phyloP scores from a whole-genome alignment of 2,797 vertebrate species.

The Bothrops alternatus region DNA sequence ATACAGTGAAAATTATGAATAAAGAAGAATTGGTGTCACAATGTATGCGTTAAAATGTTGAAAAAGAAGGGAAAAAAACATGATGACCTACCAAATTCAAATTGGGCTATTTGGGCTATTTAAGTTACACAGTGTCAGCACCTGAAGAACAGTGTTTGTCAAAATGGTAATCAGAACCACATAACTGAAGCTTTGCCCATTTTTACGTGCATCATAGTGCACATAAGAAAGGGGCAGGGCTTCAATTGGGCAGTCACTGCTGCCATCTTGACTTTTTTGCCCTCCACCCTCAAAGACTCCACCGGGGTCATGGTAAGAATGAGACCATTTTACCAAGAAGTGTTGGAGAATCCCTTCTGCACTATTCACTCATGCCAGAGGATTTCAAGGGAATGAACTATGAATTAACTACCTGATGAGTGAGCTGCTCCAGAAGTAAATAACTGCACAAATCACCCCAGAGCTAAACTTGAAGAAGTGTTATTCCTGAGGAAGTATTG shows the following conservation, averaged over 20 bases:
- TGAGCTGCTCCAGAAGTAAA: constrained; percentile 52
- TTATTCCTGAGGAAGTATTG: constrained; percentile 36
- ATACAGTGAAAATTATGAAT: no score
- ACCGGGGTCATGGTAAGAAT: neutral
- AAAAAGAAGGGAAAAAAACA: neutral
- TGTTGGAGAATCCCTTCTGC: neutral
- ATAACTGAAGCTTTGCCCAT: neutral
- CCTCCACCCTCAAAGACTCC: neutral
- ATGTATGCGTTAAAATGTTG: no score
- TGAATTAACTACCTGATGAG: constrained; percentile 37
- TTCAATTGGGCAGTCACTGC: neutral
- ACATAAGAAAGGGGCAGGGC: neutral
- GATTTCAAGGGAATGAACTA: constrained; percentile 32
- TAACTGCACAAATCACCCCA: constrained; percentile 42
- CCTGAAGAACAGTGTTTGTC: neutral
- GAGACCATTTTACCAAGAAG: neutral
- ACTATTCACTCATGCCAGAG: neutral
- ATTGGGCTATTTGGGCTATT: neutral
- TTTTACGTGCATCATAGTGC: neutral
- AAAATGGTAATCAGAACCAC: neutral
- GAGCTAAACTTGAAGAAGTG: constrained; percentile 8
- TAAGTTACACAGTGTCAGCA: neutral
- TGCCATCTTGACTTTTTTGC: neutral
- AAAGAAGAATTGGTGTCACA: no score
- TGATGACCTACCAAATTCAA: neutral